Evolutionary conservation across 2,888 invertebrate species (phyloP), one percentile per base, ranked within the genome.

Genomic region (Hydroisotoma schaefferi): DNA sequence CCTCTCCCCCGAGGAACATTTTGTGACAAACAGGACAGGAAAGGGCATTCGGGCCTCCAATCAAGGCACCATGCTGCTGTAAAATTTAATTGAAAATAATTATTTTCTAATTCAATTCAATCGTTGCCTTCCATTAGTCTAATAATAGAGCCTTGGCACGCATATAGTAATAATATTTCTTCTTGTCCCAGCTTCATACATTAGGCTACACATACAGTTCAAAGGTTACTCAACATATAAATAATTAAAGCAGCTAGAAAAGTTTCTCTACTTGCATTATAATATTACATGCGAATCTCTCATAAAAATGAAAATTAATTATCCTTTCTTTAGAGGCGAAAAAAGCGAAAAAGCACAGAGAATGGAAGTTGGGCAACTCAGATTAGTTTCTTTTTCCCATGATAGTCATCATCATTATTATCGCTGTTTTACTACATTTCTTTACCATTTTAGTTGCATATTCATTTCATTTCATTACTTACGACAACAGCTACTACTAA

Each of bases 1-100:
- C 90, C 80, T 94, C 93, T 70, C 90, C 90, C 91, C 91, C 75
- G 15, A 92, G 85, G 81, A 92, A 91, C 18, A 49, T 22, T 90
- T 90, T 73, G 82, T 93, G 92, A 81, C 93, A 94, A 74, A 93
- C 85, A 54, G 93, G 92, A 80, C 94, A 94, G 72, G 90, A 88
- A 64, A 91, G 90, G 69, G 92, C 90, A 76, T 90, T 89, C 70
- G 92, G 91, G 74, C 92, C 92, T 75, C 92, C 91, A 82, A 90
- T 87, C 77, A 93, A 85, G 76, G 92, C 92, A 74, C 89, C 89
- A 82, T 93, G 93, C 87, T 93, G 92, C 87, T 92, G 90, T 85
- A 52, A 64, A 63, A 63, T 57, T 29, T 20, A 27, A 44, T 22
- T 47, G 47, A 20, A 47, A 53, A 55, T 48, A 22, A 47, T 56